Percentiles rank a stretch among this genome's conserved stretches.
phyloP scores from a whole-genome alignment of 2,797 vertebrate genomes.

The Hephaestus fuliginosus region DNA sequence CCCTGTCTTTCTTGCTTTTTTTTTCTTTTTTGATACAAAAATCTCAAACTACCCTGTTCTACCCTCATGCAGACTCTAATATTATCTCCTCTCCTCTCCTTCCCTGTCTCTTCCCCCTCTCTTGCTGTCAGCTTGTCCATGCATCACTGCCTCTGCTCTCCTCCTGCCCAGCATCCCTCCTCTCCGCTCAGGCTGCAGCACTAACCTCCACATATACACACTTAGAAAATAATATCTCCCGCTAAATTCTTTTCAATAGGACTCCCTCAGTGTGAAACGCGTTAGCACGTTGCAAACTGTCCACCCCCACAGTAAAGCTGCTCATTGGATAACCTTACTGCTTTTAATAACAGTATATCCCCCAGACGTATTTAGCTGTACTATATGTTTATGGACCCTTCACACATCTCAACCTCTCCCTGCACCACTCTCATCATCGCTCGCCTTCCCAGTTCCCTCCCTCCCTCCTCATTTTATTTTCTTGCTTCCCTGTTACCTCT shows the following conservation, averaged over 20 bases:
- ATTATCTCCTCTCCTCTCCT: conserved; percentile 44
- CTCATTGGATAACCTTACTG: conserved; percentile 56
- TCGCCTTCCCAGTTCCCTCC: conserved; percentile 14
- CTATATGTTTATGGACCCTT: conserved; percentile 59
- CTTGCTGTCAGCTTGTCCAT: conserved; percentile 53
- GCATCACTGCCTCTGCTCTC: conserved; percentile 57
- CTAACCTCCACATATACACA: conserved; percentile 41
- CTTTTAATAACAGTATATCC: conserved; percentile 70
- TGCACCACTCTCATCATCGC: conserved; percentile 24
- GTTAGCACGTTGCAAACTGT: conserved; percentile 51
- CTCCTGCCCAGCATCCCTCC: conserved; percentile 52
- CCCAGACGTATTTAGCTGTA: conserved; percentile 59
- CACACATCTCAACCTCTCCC: conserved; percentile 51
- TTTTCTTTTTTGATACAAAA: conserved; percentile 28
- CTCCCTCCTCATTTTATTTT: conserved; percentile 29
- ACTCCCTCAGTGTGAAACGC: conserved; percentile 48
- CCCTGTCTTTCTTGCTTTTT: conserved; percentile 35
- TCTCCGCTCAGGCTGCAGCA: conserved; percentile 40
- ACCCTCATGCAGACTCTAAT: conserved; percentile 40
- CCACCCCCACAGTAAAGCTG: conserved; percentile 50
- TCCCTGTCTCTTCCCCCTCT: conserved; percentile 9
- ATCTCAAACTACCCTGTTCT: conserved; percentile 36
- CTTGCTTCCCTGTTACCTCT: not conserved
- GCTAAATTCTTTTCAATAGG: conserved; percentile 50
- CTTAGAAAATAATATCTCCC: conserved; percentile 29